phyloP scores from a whole-genome alignment of 2,797 vertebrate genomes.

The Crocodylus rhombifer region DNA sequence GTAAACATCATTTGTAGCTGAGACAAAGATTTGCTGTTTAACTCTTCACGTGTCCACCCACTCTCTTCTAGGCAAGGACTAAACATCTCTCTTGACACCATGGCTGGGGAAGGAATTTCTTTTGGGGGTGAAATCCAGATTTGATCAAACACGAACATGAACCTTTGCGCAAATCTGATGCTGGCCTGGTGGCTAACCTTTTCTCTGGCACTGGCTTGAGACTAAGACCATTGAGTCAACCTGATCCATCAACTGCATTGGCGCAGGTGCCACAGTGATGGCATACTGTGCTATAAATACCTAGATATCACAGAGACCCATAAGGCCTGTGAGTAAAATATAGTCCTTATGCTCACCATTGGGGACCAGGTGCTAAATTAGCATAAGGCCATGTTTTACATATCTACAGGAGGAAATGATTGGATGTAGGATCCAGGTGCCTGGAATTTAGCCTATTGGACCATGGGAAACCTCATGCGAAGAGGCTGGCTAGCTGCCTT shows the following conservation, averaged over 20 bases:
- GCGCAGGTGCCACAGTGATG: neutral
- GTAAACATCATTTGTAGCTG: slow-evolving; percentile 41
- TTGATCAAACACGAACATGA: neutral
- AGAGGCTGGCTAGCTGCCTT: neutral
- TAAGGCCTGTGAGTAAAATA: neutral
- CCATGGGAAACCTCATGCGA: neutral
- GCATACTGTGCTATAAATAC: no score
- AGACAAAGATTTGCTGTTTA: slow-evolving; percentile 18
- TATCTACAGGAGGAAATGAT: neutral
- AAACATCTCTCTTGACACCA: neutral
- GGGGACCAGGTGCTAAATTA: neutral
- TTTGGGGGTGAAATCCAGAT: accelerated
- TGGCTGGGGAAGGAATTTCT: neutral
- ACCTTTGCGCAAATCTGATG: neutral
- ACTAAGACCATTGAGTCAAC: neutral
- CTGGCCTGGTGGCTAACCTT: neutral
- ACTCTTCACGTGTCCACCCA: neutral
- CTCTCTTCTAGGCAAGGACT: neutral
- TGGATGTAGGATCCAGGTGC: neutral
- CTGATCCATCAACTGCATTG: neutral
- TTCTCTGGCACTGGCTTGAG: accelerated
- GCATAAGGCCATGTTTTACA: neutral
- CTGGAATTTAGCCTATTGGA: neutral
- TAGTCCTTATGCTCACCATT: neutral
- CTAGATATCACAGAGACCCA: neutral